These are phyloP conservation scores for Eurystomus gularis DNA, from an alignment of 2,113 vertebrate species.

Conservation along the genomic window DNA sequence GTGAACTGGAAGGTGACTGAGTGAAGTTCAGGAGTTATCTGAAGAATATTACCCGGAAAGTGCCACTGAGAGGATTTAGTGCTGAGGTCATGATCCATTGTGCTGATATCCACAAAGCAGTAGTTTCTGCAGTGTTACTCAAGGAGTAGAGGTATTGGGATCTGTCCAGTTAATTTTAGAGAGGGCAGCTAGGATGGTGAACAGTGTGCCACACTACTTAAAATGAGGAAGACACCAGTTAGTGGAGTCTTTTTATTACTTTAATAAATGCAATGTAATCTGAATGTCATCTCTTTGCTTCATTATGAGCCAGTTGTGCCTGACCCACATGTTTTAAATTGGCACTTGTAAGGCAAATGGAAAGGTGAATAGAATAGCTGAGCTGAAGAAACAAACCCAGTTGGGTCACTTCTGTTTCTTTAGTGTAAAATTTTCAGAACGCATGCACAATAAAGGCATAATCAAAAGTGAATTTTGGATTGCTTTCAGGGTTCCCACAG, in stretches of 20 bases:
- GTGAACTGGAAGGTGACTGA: neutral
- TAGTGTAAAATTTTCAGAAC: constrained; percentile 15
- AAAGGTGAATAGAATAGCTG: neutral
- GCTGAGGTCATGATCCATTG: neutral
- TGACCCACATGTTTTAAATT: constrained; percentile 16
- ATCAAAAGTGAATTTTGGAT: constrained; percentile 27
- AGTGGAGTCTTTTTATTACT: neutral
- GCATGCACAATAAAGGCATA: neutral
- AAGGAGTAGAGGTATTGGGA: neutral
- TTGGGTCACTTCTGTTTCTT: constrained; percentile 13
- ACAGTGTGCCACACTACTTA: neutral
- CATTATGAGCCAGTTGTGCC: neutral
- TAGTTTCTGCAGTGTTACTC: neutral
- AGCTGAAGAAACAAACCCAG: constrained; percentile 7
- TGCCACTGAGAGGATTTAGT: neutral
- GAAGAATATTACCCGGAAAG: neutral
- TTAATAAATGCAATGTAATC: neutral
- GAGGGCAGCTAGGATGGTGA: neutral
- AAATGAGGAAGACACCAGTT: neutral
- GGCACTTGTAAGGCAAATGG: neutral
- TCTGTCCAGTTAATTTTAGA: neutral
- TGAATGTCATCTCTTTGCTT: neutral
- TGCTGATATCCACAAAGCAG: neutral
- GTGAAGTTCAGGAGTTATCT: neutral
- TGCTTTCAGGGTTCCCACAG: neutral